Evolutionary conservation across 2,797 vertebrate species (phyloP).

Genomic region (Sebastes trivittatus): DNA sequence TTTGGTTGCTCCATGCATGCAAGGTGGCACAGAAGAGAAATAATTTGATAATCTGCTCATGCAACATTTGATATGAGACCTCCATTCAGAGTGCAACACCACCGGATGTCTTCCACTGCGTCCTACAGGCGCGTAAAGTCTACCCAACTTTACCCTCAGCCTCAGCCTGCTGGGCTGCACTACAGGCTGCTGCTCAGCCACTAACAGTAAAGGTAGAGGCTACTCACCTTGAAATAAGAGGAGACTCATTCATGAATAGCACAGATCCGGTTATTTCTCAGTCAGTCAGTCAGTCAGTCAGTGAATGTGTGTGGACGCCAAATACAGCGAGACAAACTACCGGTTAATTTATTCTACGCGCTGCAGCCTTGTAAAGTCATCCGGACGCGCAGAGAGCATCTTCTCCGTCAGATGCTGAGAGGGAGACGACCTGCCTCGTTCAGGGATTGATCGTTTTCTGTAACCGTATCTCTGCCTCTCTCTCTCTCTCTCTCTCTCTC

Average conservation of each 20-base stretch:
- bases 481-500: conserved; percentile 14
- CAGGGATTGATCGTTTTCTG: conserved; percentile 58
- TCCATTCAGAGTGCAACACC: neutral
- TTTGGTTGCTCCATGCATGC: conserved; percentile 26
- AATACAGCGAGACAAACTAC: conserved; percentile 11
- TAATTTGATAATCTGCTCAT: neutral
- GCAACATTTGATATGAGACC: neutral
- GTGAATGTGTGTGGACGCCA: conserved; percentile 6
- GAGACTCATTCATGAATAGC: conserved; percentile 56
- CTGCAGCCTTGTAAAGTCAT: conserved; percentile 50
- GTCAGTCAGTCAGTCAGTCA: neutral
- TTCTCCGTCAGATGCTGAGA: conserved; percentile 34
- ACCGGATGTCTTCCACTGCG: neutral
- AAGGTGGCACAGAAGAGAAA: conserved; percentile 18
- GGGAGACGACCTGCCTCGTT: conserved; percentile 47
- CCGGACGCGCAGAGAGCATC: conserved; percentile 49
- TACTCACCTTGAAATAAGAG: conserved; percentile 74
- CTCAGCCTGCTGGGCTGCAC: neutral
- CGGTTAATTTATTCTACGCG: conserved; percentile 32
- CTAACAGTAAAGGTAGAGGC: neutral
- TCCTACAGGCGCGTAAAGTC: conserved; percentile 45
- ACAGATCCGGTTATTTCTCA: conserved; percentile 29
- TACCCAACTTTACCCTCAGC: conserved; percentile 48
- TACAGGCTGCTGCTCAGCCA: neutral
- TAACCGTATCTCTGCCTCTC: conserved; percentile 22